Conservation (phyloP, 2,797 vertebrate genomes). For the Acanthurus tractus region DNA sequence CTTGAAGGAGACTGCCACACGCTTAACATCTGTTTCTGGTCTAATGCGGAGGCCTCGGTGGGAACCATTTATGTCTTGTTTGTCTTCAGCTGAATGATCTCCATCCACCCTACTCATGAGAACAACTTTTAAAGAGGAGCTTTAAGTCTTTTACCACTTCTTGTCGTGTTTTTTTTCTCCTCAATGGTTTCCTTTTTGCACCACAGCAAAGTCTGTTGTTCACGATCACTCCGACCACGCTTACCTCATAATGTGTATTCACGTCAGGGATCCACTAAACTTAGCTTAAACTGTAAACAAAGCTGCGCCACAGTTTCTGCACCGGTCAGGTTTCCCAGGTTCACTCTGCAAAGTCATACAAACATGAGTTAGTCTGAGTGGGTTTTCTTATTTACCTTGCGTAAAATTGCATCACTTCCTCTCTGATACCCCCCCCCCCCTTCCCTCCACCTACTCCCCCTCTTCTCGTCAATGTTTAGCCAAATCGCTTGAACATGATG, state of each 20-base stretch:
- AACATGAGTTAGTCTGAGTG: neutral
- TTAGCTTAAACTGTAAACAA: constrained; percentile 25
- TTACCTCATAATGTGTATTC: constrained; percentile 2
- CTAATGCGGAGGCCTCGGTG: constrained; percentile 7
- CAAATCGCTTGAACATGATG: constrained; percentile 3
- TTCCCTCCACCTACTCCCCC: neutral
- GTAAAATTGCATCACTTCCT: constrained; percentile 38
- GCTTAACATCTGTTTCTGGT: constrained; percentile 56
- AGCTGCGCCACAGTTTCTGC: neutral
- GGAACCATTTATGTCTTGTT: constrained; percentile 57
- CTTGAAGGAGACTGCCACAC: constrained; percentile 6
- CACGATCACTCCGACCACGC: neutral
- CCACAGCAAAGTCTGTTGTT: neutral
- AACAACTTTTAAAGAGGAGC: constrained; percentile 44
- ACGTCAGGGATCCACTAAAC: neutral
- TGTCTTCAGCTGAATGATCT: constrained; percentile 42
- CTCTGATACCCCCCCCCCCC: neutral
- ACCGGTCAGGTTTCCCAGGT: neutral
- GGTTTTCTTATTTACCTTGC: constrained; percentile 24
- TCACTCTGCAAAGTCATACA: neutral
- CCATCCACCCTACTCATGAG: constrained; percentile 38
- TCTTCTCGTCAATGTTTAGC: neutral
- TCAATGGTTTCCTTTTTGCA: neutral
- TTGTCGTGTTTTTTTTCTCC: neutral
- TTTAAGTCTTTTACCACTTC: neutral